phyloP scores from a whole-genome alignment of 2,797 vertebrate species.

The Hydrolagus colliei region DNA sequence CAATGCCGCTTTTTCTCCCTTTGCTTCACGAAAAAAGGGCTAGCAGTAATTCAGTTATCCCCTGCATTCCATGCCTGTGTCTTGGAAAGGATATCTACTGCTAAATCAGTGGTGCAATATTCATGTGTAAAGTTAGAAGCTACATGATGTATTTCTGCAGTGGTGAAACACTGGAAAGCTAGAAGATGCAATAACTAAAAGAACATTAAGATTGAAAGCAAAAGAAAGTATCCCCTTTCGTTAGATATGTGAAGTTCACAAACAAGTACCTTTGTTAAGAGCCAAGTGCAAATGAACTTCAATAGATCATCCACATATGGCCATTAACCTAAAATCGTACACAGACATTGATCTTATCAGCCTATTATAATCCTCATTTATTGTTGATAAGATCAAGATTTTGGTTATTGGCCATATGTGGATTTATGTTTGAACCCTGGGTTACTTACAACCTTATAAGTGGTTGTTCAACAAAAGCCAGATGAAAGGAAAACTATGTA shows the following conservation, averaged over 20 bases:
- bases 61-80: background rate
- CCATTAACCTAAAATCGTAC: background rate
- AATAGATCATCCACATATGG: background rate
- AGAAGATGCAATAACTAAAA: background rate
- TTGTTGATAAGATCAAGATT: background rate
- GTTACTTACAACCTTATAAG: no score
- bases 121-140: background rate
- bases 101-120: background rate
- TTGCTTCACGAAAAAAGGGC: background rate
- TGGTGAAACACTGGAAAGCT: background rate
- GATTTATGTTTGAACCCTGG: background rate
- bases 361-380: background rate
- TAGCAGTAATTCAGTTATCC: background rate
- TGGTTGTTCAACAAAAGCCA: background rate
- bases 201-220: background rate
- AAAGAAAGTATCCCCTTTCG: background rate
- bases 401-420: background rate
- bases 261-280: background rate
- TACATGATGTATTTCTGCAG: background rate
- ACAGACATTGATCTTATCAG: background rate
- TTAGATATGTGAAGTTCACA: background rate
- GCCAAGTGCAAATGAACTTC: background rate
- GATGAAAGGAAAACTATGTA: background rate
- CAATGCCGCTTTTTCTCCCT: background rate
- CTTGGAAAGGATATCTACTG: background rate